A percentile compares a stretch with the other conserved stretches of the same genome.
These are phyloP conservation scores for Leptoteleia sp. DNA, from an alignment of 1,140 invertebrate species.

Conservation along the genomic window DNA sequence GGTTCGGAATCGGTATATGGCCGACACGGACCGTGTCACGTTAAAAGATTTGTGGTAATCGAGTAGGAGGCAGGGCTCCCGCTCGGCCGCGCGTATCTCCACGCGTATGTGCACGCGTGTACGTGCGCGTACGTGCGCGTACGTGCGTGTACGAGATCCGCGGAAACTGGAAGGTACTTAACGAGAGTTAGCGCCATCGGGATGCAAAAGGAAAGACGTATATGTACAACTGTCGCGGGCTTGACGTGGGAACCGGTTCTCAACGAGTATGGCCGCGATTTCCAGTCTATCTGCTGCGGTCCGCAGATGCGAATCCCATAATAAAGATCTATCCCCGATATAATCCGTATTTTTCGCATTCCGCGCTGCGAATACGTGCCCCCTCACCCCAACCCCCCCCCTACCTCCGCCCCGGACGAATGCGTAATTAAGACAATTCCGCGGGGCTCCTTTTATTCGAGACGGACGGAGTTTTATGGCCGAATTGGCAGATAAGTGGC, in stretches of 20 bases:
- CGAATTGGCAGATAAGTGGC: slow-evolving; percentile 20
- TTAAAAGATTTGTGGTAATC: slow-evolving; percentile 73
- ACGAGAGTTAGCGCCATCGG: slow-evolving; percentile 68
- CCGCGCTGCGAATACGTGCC: slow-evolving; percentile 21
- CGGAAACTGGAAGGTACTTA: slow-evolving; percentile 69
- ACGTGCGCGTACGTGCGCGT: slow-evolving; percentile 16
- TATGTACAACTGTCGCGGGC: slow-evolving; percentile 68
- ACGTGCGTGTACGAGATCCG: slow-evolving; percentile 40
- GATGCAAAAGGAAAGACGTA: slow-evolving; percentile 60
- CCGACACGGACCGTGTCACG: slow-evolving; percentile 64
- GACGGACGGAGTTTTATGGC: slow-evolving; percentile 41
- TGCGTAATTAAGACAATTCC: slow-evolving; percentile 58
- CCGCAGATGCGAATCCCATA: slow-evolving; percentile 70
- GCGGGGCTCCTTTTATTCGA: neutral
- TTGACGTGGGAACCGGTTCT: slow-evolving; percentile 74
- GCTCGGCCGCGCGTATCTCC: slow-evolving; percentile 37
- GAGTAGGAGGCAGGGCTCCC: slow-evolving; percentile 68
- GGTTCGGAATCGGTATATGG: slow-evolving; percentile 74
- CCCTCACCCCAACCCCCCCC: too few relatives aligned
- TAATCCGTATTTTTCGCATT: slow-evolving; percentile 33
- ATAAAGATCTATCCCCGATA: slow-evolving; percentile 68
- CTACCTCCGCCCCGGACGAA: slow-evolving; percentile 41
- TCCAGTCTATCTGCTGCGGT: slow-evolving; percentile 60
- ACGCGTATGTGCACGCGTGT: slow-evolving; percentile 23
- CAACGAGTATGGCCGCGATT: slow-evolving; percentile 72